Conservation (phyloP, 1,140 invertebrate species). For the Hesperophylax magnus region DNA sequence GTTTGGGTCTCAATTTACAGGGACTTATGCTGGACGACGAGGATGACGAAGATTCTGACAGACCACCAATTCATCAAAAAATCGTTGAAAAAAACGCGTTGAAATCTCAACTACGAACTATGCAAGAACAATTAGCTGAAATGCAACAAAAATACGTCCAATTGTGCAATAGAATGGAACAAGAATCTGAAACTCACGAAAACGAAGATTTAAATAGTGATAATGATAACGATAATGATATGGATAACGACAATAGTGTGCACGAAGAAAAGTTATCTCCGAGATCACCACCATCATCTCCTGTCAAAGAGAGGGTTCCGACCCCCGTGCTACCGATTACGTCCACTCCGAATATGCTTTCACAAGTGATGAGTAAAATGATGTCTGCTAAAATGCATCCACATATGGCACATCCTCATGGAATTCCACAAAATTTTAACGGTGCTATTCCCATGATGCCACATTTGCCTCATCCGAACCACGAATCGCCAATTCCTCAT, state of each 20-base stretch:
- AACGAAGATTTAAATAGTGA: slow-evolving; percentile 81
- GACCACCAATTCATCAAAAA: slow-evolving; percentile 84
- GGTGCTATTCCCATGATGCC: slow-evolving; percentile 71
- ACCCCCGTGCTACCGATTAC: slow-evolving; percentile 66
- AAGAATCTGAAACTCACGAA: slow-evolving; percentile 81
- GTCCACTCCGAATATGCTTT: slow-evolving; percentile 73
- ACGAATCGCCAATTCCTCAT: slow-evolving; percentile 62
- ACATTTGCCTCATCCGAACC: slow-evolving; percentile 71
- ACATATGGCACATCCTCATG: slow-evolving; percentile 68
- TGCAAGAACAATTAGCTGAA: slow-evolving; percentile 90
- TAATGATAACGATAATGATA: slow-evolving; percentile 76
- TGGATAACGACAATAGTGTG: slow-evolving; percentile 68
- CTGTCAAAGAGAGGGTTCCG: slow-evolving; percentile 72
- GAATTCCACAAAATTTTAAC: slow-evolving; percentile 71
- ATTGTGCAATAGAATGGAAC: slow-evolving; percentile 87
- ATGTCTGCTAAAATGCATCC: slow-evolving; percentile 76
- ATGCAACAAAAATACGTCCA: slow-evolving; percentile 94
- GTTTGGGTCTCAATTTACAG: slow-evolving; percentile 66
- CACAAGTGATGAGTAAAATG: slow-evolving; percentile 81
- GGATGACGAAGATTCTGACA: slow-evolving; percentile 82
- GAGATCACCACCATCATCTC: slow-evolving; percentile 74
- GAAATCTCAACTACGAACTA: slow-evolving; percentile 86
- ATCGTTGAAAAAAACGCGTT: slow-evolving; percentile 87
- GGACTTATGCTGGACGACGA: slow-evolving; percentile 74
- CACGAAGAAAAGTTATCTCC: slow-evolving; percentile 68